Evolutionary conservation across 1,140 invertebrate genomes (phyloP).

Genomic region (Lysiphlebus fabarum): DNA sequence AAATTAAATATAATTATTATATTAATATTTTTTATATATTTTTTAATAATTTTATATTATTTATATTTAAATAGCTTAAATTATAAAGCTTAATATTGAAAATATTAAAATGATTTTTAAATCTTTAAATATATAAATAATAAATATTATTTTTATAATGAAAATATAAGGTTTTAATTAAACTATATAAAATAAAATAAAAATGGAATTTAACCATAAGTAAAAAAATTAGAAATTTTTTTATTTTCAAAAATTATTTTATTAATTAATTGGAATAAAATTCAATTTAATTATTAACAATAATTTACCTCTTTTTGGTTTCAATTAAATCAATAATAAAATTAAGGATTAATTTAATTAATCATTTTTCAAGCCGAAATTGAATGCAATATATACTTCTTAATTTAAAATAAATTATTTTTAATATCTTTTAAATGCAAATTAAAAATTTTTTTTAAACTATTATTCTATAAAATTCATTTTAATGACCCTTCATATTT

Average conservation of each 20-base stretch:
- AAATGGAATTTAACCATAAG: slow-evolving; percentile 32
- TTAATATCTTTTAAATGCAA: slow-evolving; percentile 29
- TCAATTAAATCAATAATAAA: slow-evolving; percentile 52
- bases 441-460: slow-evolving; percentile 30
- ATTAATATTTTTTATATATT: not conserved
- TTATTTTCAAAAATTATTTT: slow-evolving; percentile 37
- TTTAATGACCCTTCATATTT: slow-evolving; percentile 60
- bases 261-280: slow-evolving; percentile 53
- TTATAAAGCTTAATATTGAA: slow-evolving; percentile 59
- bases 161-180: slow-evolving; percentile 63
- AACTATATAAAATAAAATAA: slow-evolving; percentile 57
- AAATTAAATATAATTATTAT: not conserved
- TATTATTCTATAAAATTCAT: slow-evolving; percentile 32
- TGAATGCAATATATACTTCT: slow-evolving; percentile 57
- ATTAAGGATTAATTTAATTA: slow-evolving; percentile 52
- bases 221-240: slow-evolving; percentile 23
- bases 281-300: slow-evolving; percentile 60
- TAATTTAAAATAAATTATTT: slow-evolving; percentile 44
- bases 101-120: slow-evolving; percentile 54
- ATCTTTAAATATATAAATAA: slow-evolving; percentile 42
- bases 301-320: slow-evolving; percentile 61
- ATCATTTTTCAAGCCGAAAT: slow-evolving; percentile 60
- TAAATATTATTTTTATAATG: slow-evolving; percentile 54
- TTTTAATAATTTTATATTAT: not conserved
- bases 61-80: slow-evolving; percentile 54